phyloP scores from a whole-genome alignment of 2,113 vertebrate genomes.

The Phrynosoma blainvillii region DNA sequence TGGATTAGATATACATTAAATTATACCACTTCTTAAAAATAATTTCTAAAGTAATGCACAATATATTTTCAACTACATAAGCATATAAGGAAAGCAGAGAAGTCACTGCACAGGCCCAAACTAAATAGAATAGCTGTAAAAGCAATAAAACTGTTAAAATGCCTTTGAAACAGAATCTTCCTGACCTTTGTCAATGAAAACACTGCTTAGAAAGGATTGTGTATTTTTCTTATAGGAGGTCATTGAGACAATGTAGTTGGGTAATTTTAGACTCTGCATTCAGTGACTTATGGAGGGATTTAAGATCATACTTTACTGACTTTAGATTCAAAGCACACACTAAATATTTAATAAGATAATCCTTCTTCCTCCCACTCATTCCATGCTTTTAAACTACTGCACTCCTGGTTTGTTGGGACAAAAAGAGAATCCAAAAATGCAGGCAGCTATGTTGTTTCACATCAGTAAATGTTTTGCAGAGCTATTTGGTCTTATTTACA shows the following conservation, averaged over 20 bases:
- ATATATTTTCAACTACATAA: neutral
- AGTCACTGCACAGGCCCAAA: neutral
- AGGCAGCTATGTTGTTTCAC: too few species aligned
- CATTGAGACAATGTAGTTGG: neutral
- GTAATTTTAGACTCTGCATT: neutral
- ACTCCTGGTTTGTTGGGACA: neutral
- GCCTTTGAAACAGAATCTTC: neutral
- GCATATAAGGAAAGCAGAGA: neutral
- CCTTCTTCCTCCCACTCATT: neutral
- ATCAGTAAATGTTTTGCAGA: too few species aligned
- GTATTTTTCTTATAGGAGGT: neutral
- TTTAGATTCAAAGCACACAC: neutral
- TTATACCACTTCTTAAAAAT: neutral
- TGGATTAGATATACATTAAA: neutral
- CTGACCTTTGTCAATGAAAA: neutral
- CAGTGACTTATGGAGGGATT: neutral
- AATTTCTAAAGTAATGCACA: neutral
- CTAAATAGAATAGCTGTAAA: neutral
- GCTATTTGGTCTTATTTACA: too few species aligned
- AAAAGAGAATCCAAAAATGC: neutral
- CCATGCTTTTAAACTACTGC: neutral
- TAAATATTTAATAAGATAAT: neutral
- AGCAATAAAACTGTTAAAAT: neutral
- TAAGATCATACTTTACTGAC: neutral
- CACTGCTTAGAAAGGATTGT: neutral